Conservation (phyloP, 2,888 invertebrate species). For the Biston betularia region DNA sequence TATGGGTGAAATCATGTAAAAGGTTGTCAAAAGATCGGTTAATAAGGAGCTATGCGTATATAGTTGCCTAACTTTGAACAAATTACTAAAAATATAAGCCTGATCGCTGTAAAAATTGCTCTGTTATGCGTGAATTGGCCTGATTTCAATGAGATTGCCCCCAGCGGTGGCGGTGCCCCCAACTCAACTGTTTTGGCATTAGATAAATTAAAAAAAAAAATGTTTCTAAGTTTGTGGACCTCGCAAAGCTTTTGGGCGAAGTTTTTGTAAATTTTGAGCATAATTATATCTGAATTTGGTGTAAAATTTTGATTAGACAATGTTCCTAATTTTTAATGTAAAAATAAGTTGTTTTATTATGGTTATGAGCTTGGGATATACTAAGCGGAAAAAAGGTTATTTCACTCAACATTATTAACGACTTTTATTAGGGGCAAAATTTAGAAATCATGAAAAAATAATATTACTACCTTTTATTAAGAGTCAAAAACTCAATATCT, state of each 20-base stretch:
- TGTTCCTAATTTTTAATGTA: background rate
- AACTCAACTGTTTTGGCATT: slow-evolving; percentile 2
- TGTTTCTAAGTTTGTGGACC: background rate
- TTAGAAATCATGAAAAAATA: no score
- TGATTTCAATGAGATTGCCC: background rate
- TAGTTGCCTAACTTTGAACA: background rate
- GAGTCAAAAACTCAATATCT: no score
- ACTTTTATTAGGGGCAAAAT: no score
- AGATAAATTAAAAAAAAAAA: background rate
- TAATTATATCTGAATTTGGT: background rate
- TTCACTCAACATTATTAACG: no score
- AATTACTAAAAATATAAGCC: background rate
- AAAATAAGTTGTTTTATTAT: background rate
- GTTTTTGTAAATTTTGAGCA: background rate
- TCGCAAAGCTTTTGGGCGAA: slow-evolving; percentile 10
- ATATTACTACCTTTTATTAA: no score
- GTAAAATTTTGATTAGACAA: background rate
- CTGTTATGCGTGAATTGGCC: slow-evolving; percentile 1
- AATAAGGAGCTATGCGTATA: background rate
- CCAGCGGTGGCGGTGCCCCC: background rate
- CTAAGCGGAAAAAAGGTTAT: no score
- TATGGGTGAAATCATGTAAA: background rate
- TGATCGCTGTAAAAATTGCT: slow-evolving; percentile 10
- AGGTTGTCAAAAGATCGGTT: background rate
- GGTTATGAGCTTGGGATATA: no score